A percentile compares a stretch with the other conserved stretches of the same genome.
Evolutionary conservation across 2,113 vertebrate genomes (phyloP).

Genomic region (Poecile atricapillus): DNA sequence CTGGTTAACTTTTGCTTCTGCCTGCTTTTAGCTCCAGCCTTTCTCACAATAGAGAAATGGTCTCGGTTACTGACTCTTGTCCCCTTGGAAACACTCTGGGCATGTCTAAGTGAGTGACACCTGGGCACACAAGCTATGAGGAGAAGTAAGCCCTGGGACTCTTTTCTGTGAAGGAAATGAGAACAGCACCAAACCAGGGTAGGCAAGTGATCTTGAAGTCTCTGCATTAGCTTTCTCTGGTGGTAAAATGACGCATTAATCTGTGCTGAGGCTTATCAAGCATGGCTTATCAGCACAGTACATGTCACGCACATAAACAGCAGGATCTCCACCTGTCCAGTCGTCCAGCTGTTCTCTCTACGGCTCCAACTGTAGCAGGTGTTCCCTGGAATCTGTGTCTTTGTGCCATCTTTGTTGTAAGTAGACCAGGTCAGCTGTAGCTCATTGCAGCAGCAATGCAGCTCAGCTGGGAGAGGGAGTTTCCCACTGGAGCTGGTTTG

Average conservation of each 20-base stretch:
- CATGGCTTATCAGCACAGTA: background rate
- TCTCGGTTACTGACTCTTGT: accelerated
- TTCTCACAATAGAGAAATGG: background rate
- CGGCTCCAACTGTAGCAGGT: background rate
- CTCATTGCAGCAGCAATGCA: background rate
- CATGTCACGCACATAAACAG: accelerated
- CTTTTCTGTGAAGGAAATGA: background rate
- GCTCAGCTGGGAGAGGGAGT: background rate
- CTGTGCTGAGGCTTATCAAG: background rate
- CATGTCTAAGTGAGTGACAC: background rate
- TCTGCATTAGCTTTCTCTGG: background rate
- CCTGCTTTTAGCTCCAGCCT: background rate
- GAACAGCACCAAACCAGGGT: background rate
- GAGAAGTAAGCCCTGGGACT: background rate
- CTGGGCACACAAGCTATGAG: background rate
- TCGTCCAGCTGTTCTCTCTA: background rate
- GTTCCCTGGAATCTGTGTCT: background rate
- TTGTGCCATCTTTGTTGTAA: background rate
- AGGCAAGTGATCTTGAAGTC: background rate
- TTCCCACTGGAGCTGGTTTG: background rate
- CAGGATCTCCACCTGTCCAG: background rate
- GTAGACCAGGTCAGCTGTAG: background rate
- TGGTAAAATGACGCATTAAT: background rate
- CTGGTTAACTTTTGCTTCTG: background rate
- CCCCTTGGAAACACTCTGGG: background rate